Conservation (phyloP, 2,113 vertebrate genomes). For the Stercorarius parasiticus region DNA sequence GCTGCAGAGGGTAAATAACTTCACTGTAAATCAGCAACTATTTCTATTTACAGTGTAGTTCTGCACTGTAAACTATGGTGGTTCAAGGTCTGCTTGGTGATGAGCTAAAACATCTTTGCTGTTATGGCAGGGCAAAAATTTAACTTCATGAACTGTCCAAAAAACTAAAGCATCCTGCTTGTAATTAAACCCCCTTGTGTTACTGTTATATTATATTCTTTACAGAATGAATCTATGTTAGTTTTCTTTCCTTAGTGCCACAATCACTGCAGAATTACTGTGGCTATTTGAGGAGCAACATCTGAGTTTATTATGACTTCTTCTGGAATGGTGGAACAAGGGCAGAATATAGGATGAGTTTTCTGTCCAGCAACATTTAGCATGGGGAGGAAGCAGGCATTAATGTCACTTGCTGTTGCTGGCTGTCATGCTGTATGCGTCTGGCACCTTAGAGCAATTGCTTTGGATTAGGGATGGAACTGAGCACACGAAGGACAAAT, state of each 20-base stretch:
- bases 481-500: background rate
- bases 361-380: background rate
- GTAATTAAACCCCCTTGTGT: background rate
- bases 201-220: background rate
- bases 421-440: background rate
- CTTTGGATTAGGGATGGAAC: conserved; percentile 7
- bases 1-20: background rate
- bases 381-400: background rate
- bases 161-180: background rate
- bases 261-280: background rate
- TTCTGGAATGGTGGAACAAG: background rate
- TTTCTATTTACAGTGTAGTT: background rate
- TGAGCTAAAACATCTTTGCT: background rate
- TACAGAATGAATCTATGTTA: background rate
- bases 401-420: background rate
- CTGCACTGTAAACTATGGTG: background rate
- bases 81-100: background rate
- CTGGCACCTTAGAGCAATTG: conserved; percentile 19
- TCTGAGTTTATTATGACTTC: background rate
- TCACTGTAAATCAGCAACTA: background rate
- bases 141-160: background rate
- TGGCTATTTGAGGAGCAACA: background rate
- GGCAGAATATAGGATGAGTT: background rate
- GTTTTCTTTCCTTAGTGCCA: background rate
- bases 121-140: fast-evolving